Conservation (phyloP, 2,888 invertebrate genomes). For the Opisthograptis luteolata region DNA sequence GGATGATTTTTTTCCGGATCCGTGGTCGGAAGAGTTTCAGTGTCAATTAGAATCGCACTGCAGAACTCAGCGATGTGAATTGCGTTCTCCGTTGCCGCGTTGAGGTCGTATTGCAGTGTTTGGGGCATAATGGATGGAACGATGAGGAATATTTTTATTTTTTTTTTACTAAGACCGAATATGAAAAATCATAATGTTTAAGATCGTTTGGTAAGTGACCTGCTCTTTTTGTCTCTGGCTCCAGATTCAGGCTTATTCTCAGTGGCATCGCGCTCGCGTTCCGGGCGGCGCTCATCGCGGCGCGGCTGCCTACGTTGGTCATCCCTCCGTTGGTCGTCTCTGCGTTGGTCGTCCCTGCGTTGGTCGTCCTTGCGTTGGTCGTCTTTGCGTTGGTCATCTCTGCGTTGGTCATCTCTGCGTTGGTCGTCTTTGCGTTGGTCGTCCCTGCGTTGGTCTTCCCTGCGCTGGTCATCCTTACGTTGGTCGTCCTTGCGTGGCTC, state of each 20-base stretch:
- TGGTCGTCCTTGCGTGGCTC: too few relatives aligned
- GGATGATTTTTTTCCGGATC: too few relatives aligned
- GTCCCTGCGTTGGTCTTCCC: conserved; percentile 24
- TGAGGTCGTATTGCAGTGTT: too few relatives aligned
- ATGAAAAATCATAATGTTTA: too few relatives aligned
- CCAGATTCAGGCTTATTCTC: conserved; percentile 39
- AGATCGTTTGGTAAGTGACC: too few relatives aligned
- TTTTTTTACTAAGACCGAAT: neutral
- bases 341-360: conserved; percentile 28
- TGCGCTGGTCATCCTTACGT: conserved; percentile 25
- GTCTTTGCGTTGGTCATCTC: conserved; percentile 24
- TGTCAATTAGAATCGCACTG: too few relatives aligned
- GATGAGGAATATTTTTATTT: too few relatives aligned
- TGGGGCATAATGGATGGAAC: too few relatives aligned
- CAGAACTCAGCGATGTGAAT: too few relatives aligned
- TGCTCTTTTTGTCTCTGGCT: conserved; percentile 56
- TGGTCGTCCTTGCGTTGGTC: conserved; percentile 32
- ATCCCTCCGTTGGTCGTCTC: conserved; percentile 29
- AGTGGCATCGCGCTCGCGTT: conserved; percentile 31
- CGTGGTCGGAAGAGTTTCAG: too few relatives aligned
- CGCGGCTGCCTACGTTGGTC: conserved; percentile 28
- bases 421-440: conserved; percentile 32
- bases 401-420: conserved; percentile 25
- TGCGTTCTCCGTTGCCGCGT: too few relatives aligned
- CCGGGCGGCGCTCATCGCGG: conserved; percentile 22